Evolutionary conservation across 2,113 vertebrate genomes (phyloP), one percentile per base, ranked within the genome.

Genomic region (Hippocampus comes): DNA sequence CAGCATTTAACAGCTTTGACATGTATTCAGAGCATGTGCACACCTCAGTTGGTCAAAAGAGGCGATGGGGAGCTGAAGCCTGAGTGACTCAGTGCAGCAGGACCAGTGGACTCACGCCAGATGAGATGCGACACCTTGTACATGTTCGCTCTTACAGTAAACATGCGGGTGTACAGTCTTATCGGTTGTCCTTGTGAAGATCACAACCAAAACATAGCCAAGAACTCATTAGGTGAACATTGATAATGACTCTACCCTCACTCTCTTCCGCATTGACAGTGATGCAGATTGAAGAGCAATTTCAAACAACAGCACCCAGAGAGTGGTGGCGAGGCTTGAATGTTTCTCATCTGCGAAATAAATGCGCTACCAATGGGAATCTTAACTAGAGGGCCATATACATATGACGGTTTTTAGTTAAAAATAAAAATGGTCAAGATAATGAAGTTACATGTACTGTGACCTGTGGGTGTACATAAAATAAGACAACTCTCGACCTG

Each of bases 1-100:
- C 76, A 67, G 82, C 81, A 74, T 82, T 89, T 77, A 89, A 79
- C 63, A 70, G 72, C 72, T 72, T 82, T 89, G 86, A 90, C 89
- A 84, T 83, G 75, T 78, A 90, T 90, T 90, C 90, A 87, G 88
- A 63, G 72, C 2, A 30, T 9, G 48, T 38, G 72, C 48, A 46
- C 74, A 75, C 77, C 76, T 75, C 65, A 41, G 30, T 11, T 68
- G 71, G 74, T 70, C 77, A 60, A 30, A 11, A 55, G 63, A 68
- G 63, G 12, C 64, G 23, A 71, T 78, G 66, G 42, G 42, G 64
- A 69, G 51, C 77, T 21, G 48, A 64, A 80, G 74, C 73, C 65
- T 5, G 51, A 78, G 72, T 8, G 23, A 38, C 43, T 74, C 76
- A 61, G 55, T 55, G 34, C 60, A 68, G 65, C 71, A 20, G 71